Evolutionary conservation across 1,140 invertebrate species (phyloP), one percentile per base, ranked within the genome.

Genomic region (Sminthurides bifidus): DNA sequence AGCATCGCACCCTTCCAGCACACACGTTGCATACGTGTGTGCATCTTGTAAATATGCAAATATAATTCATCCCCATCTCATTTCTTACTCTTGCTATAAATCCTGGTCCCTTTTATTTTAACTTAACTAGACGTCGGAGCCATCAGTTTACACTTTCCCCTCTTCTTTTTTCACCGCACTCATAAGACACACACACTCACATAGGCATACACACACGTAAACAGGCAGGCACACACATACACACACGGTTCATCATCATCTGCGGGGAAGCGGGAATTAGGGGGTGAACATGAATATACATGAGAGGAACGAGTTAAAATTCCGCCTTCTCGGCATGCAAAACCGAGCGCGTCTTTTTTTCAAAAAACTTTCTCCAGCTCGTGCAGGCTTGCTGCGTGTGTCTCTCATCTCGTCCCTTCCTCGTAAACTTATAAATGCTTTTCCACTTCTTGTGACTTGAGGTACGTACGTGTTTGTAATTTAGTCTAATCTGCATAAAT

Each of bases 11-110:
- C 31, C 53, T 48, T 24, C 50, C 3, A 12, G 40, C 50, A 52
- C 50, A 49, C 46, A 56, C 40, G 55, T 41, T 55, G 46, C 46
- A 48, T 56, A 49, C 38, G 45, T 43, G 33, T 51, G 37, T 52
- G 37, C 37, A 52, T 38, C 37, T 43, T 53, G 38, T 53, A 53
- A 29, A 43, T 53, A 53, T 35, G 31, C 52, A 53, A 41, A 53
- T 53, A 44, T 43, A 53, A 19, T 35, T 43, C 52, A 43, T 53
- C 31, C 38, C 49, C 14, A 4, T 48, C 45, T 48, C 45, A 8
- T 26, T 48, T 26, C 6, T 26, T 48, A 14, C 19, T 23, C 23
- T 12, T 21, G 21, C 19, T 26, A 26, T 26, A 15, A 4, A 26
- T 12, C 23, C 45, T 23, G 12, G 5, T 8, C 14, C 21, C 45